A percentile compares a stretch with the other conserved stretches of the same genome.
These are phyloP conservation scores for Vanessa cardui DNA, from an alignment of 2,888 invertebrate species.

Conservation along the genomic window DNA sequence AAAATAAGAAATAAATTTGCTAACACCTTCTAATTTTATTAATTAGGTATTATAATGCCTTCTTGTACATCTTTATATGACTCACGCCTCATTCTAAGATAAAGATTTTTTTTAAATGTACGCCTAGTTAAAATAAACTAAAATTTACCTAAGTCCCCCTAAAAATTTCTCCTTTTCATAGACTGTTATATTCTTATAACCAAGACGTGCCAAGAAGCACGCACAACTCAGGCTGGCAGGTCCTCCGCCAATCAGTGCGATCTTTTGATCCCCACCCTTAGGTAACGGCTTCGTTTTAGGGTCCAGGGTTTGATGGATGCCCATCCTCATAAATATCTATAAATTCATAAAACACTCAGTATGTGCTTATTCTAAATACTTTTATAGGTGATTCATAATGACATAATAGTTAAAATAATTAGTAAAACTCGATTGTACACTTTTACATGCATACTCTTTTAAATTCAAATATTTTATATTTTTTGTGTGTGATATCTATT, in stretches of 20 bases:
- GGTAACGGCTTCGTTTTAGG: constrained; percentile 85
- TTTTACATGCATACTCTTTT: not conserved
- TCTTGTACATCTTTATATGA: too few relatives aligned
- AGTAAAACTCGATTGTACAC: too few relatives aligned
- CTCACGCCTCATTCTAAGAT: too few relatives aligned
- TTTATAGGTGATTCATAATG: too few relatives aligned
- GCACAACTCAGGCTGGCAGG: constrained; percentile 98
- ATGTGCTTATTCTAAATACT: too few relatives aligned
- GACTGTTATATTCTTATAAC: constrained; percentile 95
- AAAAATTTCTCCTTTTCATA: constrained; percentile 94
- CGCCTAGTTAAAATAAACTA: too few relatives aligned
- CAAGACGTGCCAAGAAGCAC: constrained; percentile 96
- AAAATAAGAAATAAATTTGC: too few relatives aligned
- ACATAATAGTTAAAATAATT: not conserved
- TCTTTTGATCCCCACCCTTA: constrained; percentile 85
- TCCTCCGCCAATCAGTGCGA: constrained; percentile 96
- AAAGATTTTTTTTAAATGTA: too few relatives aligned
- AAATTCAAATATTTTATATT: not conserved
- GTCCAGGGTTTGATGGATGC: constrained; percentile 92
- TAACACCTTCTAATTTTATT: too few relatives aligned
- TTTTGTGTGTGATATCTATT: too few relatives aligned
- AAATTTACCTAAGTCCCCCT: constrained; percentile 93
- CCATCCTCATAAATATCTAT: constrained; percentile 96
- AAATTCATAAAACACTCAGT: constrained; percentile 26
- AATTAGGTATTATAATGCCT: too few relatives aligned